Evolutionary conservation across 2,797 vertebrate species (phyloP), one percentile per base, ranked within the genome.

Genomic region (Sitta carolinensis): DNA sequence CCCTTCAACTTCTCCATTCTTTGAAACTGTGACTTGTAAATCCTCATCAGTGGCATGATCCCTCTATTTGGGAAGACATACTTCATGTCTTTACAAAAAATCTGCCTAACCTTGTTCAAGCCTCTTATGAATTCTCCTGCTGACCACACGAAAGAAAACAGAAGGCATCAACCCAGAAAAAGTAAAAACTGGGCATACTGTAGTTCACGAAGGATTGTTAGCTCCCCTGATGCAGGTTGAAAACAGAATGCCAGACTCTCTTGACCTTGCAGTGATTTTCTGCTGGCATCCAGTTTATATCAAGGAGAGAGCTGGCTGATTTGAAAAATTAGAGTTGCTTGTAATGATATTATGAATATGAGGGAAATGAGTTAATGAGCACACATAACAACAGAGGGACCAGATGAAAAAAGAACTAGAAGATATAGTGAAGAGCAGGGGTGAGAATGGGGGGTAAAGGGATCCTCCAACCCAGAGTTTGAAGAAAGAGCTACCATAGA

Each of bases 331-430:
- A 38, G 9, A 6, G 2, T 38, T 83, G 21, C 1, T 69, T 59
- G 7, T 78, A 72, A 48, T 72, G 62, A 36, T 9, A 23, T 20
- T 59, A 38, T 52, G 22, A 84, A 54, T 4, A 52, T 45, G 32
- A 62, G 4, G 16, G 17, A 48, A 89, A 70, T 51, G 7, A 75
- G n/a, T 48, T 2, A 3, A 40, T 57, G 2, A 84, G 5, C 40
- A 42, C 6, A 43, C 9, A 17, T 16, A 78, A 7, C 2, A 3
- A 45, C n/a, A 47, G 13, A 0, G 1, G 7, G 13, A 76, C 16
- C 21, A 50, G 25, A 40, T 29, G 54, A 67, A 74, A 15, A 16
- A 78, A 82, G 42, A 70, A 55, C 26, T 38, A 63, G 30, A 68
- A 85, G 23, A 36, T 42, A 40, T 1, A 34, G 13, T 16, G 32